A percentile compares a stretch with the other conserved stretches of the same genome.
phyloP scores from a whole-genome alignment of 2,888 invertebrate species.

The Slavum lentiscoides region DNA sequence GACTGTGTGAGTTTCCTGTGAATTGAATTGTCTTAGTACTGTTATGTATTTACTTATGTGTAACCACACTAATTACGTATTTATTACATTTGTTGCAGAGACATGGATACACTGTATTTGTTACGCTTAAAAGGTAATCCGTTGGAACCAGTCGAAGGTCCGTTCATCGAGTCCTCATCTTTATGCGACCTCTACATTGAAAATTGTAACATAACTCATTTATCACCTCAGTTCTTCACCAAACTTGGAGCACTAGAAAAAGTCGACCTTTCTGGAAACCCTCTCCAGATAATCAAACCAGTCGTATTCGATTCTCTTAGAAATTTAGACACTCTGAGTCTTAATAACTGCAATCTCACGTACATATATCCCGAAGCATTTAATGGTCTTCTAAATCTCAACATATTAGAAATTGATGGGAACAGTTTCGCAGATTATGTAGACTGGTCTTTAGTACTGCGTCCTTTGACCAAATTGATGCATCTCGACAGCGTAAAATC shows the following conservation, averaged over 20 bases:
- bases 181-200: not conserved
- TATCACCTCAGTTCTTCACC: not conserved
- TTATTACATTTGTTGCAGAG: no score
- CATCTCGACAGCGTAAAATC: not conserved
- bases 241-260: not conserved
- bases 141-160: not conserved
- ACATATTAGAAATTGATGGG: not conserved
- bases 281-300: not conserved
- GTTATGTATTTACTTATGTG: no score
- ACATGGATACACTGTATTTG: no score
- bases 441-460: not conserved
- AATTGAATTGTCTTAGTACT: no score
- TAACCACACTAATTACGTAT: no score
- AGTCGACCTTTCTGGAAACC: not conserved
- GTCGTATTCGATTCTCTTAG: not conserved
- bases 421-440: not conserved
- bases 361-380: not conserved
- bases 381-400: not conserved
- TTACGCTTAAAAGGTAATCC: not conserved
- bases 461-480: not conserved
- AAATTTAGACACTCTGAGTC: not conserved
- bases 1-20: no score
- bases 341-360: not conserved
- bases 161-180: not conserved
- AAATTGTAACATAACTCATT: not conserved